A percentile compares a stretch with the other conserved stretches of the same genome.
Conservation (phyloP, 2,888 invertebrate species). For the Helobdella robusta region DNA sequence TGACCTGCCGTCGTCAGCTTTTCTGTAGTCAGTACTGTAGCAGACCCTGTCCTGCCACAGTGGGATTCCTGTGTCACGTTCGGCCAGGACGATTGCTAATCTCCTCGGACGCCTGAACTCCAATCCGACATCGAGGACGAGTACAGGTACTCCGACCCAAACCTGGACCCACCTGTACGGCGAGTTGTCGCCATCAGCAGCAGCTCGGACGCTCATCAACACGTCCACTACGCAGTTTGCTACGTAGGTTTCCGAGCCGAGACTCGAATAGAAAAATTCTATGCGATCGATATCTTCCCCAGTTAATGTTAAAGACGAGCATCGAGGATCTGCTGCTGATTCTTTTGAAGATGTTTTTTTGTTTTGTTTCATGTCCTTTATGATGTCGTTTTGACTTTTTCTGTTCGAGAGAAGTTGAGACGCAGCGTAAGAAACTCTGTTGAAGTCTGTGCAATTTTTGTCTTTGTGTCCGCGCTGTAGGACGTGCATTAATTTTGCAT, state of each 20-base stretch:
- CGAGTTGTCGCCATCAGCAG: not conserved
- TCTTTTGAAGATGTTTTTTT: too few species aligned
- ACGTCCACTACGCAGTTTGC: conserved; percentile 21
- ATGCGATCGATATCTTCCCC: conserved; percentile 17
- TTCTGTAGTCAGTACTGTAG: conserved; percentile 15
- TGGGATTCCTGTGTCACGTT: conserved; percentile 17
- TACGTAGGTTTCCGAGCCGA: conserved; percentile 6
- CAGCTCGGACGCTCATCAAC: conserved; percentile 7
- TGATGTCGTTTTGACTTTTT: not conserved
- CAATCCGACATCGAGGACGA: conserved; percentile 7
- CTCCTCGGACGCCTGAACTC: conserved; percentile 9
- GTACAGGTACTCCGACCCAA: conserved; percentile 21
- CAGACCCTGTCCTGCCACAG: conserved; percentile 13
- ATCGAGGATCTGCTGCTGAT: not conserved
- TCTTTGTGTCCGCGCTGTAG: not conserved
- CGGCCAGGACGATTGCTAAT: conserved; percentile 12
- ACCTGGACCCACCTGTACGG: conserved; percentile 21
- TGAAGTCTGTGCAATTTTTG: not conserved
- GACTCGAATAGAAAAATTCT: conserved; percentile 18
- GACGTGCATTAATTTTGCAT: not conserved
- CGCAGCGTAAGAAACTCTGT: conserved; percentile 6
- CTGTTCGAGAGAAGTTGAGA: not conserved
- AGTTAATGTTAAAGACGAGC: not conserved
- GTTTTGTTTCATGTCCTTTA: not conserved
- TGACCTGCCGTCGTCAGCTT: conserved; percentile 11